These are phyloP conservation scores for Pocillopora grandis DNA, from an alignment of 92 coral and sea anemone species.

Conservation along the genomic window DNA sequence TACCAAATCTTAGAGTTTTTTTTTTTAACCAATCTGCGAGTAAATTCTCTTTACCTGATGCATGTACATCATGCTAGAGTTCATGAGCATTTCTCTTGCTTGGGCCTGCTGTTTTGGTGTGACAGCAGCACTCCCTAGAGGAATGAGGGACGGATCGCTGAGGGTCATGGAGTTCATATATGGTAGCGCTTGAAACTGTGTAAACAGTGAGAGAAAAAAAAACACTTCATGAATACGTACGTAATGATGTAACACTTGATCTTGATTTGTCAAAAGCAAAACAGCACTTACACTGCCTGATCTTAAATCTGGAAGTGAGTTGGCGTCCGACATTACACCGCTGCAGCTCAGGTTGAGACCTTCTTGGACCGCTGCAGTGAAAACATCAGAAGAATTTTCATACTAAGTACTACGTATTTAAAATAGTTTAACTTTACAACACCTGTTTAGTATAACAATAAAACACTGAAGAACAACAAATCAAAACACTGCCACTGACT, in stretches of 20 bases:
- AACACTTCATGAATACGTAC: not conserved
- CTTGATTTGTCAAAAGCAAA: not conserved
- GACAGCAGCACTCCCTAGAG: slow-evolving; percentile 69
- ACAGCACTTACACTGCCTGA: slow-evolving; percentile 73
- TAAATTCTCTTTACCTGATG: slow-evolving; percentile 70
- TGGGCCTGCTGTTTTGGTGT: slow-evolving; percentile 80
- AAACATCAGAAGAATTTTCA: not conserved
- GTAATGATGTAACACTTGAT: not conserved
- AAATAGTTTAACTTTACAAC: too few relatives aligned
- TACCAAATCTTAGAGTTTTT: too few relatives aligned
- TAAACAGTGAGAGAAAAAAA: not conserved
- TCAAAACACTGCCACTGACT: too few relatives aligned
- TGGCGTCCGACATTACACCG: slow-evolving; percentile 71
- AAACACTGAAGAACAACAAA: too few relatives aligned
- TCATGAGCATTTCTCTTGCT: slow-evolving; percentile 82
- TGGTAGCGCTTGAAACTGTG: slow-evolving; percentile 82
- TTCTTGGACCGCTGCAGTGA: slow-evolving; percentile 79
- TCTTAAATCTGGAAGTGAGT: slow-evolving; percentile 77
- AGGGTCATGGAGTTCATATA: slow-evolving; percentile 78
- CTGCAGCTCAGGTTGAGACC: slow-evolving; percentile 71
- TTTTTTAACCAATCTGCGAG: too few relatives aligned
- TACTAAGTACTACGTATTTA: too few relatives aligned
- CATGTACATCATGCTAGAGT: slow-evolving; percentile 91
- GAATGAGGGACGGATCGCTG: slow-evolving; percentile 79
- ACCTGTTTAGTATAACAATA: too few relatives aligned